Base-by-base conservation (phyloP, 2,113 vertebrate genomes). In the Trematomus loennbergii region DNA sequence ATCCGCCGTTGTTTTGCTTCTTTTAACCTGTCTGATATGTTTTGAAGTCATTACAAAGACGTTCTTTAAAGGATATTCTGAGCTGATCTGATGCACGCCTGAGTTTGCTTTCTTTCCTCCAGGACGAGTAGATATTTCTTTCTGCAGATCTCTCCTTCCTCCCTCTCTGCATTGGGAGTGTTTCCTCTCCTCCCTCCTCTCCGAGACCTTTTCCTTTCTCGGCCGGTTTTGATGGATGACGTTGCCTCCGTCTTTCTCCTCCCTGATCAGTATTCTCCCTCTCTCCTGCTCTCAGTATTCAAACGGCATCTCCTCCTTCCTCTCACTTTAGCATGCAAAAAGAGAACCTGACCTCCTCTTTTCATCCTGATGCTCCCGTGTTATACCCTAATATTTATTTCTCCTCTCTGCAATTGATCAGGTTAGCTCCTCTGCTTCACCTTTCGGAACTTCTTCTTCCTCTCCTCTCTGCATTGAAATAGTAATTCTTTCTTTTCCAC, bases 221-320 rank as follows among this genome's bases (percentile, higher is more conserved):
- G 4, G 67, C 48, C 0, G 40, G 55, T 40, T 81, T 45, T 88
- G 88, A 88, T 87, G 79, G 80, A 89, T 72, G 81, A 71, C 57
- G 71, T 12, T 81, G 80, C 55, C 81, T 88, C 68, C 45, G 18
- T 86, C 82, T 65, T 48, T 61, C 40, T 8, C 66, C 69, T 72
- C 58, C 73, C 77, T 85, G 61, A 83, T 88, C 86, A 82, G 84
- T 88, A 82, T 84, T 88, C 86, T 79, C 50, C 64, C 63, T 40
- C 66, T 12, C 67, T 79, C 54, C 72, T 46, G 9, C 65, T 64
- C 73, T 85, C 87, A 54, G 84, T 82, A 85, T 86, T 83, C 84
- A 12, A 13, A 5, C n/a, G 5, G 58, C 53, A 25, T 81, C 63
- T 73, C 60, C 53, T 40, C 60, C 75, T 12, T 20, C 59, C 36